These are phyloP conservation scores for Gambusia yucatana DNA, from an alignment of 2,797 vertebrate species.

Conservation along the genomic window DNA sequence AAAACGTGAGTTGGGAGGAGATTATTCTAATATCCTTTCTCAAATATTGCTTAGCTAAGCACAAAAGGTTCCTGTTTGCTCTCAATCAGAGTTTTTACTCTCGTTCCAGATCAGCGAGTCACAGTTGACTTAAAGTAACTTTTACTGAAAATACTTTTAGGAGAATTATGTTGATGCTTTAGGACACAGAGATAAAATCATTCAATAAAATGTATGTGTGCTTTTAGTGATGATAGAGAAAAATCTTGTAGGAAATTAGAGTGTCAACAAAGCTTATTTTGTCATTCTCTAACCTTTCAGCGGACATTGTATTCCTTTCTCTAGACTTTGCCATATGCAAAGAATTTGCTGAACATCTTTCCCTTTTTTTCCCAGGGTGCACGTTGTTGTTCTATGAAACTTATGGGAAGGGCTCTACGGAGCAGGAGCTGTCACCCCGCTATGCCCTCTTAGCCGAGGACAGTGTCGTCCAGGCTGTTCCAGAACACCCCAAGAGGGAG, in stretches of 20 bases:
- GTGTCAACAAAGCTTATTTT: background rate
- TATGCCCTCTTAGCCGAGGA: conserved; percentile 92
- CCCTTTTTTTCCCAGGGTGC: conserved; percentile 79
- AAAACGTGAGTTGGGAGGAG: conserved; percentile 2
- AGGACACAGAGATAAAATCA: conserved; percentile 16
- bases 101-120: conserved; percentile 17
- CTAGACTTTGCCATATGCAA: background rate
- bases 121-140: conserved; percentile 24
- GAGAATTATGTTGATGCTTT: conserved; percentile 12
- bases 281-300: background rate
- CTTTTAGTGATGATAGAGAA: background rate
- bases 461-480: conserved; percentile 92
- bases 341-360: background rate
- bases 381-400: conserved; percentile 93
- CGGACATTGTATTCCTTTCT: background rate
- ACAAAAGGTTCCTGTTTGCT: conserved; percentile 17
- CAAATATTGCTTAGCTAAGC: background rate
- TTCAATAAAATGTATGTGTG: background rate
- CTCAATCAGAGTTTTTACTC: conserved; percentile 3
- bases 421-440: conserved; percentile 86
- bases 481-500: conserved; percentile 95
- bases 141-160: conserved; percentile 4
- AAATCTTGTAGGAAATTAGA: background rate
- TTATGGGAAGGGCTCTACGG: conserved; percentile 85
- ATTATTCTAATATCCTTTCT: conserved; percentile 25